A percentile compares a stretch with the other conserved stretches of the same genome.
Conservation (phyloP, 2,113 vertebrate species). For the Hypanus sabinus region DNA sequence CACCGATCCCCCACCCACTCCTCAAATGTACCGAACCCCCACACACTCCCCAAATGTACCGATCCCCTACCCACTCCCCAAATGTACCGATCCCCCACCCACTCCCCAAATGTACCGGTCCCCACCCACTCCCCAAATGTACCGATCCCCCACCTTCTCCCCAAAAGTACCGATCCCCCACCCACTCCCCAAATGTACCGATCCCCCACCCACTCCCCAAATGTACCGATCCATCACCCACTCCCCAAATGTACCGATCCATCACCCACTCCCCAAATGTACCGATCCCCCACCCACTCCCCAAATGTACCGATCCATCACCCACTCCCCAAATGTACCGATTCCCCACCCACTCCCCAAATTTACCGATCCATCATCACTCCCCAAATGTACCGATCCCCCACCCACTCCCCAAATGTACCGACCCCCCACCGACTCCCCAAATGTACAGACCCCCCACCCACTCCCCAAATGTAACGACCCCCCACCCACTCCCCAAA, state of each 20-base stretch:
- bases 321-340: neutral
- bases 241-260: neutral
- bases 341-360: neutral
- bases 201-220: neutral
- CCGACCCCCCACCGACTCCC: neutral
- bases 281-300: neutral
- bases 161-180: neutral
- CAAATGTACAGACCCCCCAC: no score
- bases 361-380: neutral
- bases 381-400: neutral
- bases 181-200: neutral
- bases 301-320: neutral
- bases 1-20: neutral
- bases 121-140: neutral
- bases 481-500: no score
- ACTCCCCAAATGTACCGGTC: neutral
- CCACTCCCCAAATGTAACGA: no score
- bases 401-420: neutral
- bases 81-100: neutral
- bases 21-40: neutral
- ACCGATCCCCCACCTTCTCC: neutral
- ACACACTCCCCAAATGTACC: neutral
- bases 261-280: neutral
- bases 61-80: neutral
- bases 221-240: neutral